Conservation (phyloP, 2,888 invertebrate species). For the Hypercompe scribonia region DNA sequence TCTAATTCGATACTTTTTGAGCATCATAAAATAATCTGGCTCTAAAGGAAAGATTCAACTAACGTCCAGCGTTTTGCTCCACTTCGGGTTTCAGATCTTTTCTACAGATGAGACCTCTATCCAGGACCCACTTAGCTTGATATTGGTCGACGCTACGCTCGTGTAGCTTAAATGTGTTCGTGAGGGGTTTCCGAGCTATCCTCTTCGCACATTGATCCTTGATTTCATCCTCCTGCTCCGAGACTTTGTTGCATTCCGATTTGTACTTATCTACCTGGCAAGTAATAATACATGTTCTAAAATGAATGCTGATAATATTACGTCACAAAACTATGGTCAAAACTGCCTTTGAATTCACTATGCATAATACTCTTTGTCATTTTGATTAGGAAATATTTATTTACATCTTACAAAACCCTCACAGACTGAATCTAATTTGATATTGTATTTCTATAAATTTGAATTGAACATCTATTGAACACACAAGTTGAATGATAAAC, state of each 20-base stretch:
- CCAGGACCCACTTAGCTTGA: slow-evolving; percentile 36
- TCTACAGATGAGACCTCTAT: slow-evolving; percentile 55
- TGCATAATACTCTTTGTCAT: too few relatives aligned
- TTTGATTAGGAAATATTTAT: neutral
- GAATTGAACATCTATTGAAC: too few relatives aligned
- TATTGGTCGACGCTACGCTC: slow-evolving; percentile 2
- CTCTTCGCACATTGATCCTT: slow-evolving; percentile 61
- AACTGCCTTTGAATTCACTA: neutral
- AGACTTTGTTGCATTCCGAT: slow-evolving; percentile 51
- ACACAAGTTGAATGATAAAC: too few relatives aligned
- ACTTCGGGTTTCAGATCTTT: slow-evolving; percentile 60
- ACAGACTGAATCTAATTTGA: too few relatives aligned
- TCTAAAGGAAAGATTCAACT: slow-evolving; percentile 23
- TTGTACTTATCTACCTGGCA: slow-evolving; percentile 55
- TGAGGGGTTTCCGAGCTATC: slow-evolving; percentile 55
- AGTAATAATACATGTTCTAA: neutral
- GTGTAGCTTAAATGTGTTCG: slow-evolving; percentile 62
- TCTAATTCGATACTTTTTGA: neutral
- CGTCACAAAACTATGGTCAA: neutral
- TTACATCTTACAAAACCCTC: too few relatives aligned
- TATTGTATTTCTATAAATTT: too few relatives aligned
- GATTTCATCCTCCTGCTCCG: slow-evolving; percentile 58
- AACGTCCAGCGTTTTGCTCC: slow-evolving; percentile 54
- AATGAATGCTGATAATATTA: neutral
- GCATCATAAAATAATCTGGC: neutral